A percentile compares a stretch with the other conserved stretches of the same genome.
Conservation (phyloP, 2,888 invertebrate genomes). For the Acanthosepion lycidas region DNA sequence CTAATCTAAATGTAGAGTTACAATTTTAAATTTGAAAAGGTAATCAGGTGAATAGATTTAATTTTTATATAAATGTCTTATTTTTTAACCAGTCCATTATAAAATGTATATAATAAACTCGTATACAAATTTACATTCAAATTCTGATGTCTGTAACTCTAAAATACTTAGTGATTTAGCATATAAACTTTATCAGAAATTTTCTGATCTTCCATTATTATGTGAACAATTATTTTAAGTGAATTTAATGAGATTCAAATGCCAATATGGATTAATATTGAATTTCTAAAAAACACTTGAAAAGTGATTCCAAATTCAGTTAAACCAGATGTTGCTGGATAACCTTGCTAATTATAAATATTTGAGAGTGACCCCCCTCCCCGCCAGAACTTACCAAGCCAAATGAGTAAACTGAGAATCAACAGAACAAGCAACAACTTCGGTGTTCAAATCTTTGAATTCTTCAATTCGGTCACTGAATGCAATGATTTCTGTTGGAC, state of each 20-base stretch:
- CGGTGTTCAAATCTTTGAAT: conserved; percentile 85
- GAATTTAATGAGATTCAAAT: not conserved
- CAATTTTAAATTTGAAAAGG: too few relatives aligned
- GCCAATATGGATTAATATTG: not conserved
- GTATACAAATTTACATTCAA: too few relatives aligned
- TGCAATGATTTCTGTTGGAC: conserved; percentile 93
- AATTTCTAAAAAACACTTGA: not conserved
- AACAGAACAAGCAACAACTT: conserved; percentile 92
- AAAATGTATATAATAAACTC: too few relatives aligned
- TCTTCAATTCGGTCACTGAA: conserved; percentile 89
- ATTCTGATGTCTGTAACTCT: too few relatives aligned
- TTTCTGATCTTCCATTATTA: too few relatives aligned
- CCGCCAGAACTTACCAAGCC: conserved; percentile 83
- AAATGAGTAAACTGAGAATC: conserved; percentile 98
- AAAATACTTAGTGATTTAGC: too few relatives aligned
- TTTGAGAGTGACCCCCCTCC: not conserved
- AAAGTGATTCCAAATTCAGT: not conserved
- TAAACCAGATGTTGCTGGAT: not conserved
- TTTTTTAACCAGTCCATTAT: too few relatives aligned
- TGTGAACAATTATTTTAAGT: too few relatives aligned
- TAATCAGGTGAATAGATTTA: too few relatives aligned
- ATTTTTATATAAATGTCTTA: too few relatives aligned
- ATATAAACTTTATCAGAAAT: too few relatives aligned
- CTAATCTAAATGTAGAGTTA: too few relatives aligned
- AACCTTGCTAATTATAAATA: not conserved